These are phyloP conservation scores for Folsomia manolachei DNA, from an alignment of 2,888 invertebrate genomes.

Conservation along the genomic window DNA sequence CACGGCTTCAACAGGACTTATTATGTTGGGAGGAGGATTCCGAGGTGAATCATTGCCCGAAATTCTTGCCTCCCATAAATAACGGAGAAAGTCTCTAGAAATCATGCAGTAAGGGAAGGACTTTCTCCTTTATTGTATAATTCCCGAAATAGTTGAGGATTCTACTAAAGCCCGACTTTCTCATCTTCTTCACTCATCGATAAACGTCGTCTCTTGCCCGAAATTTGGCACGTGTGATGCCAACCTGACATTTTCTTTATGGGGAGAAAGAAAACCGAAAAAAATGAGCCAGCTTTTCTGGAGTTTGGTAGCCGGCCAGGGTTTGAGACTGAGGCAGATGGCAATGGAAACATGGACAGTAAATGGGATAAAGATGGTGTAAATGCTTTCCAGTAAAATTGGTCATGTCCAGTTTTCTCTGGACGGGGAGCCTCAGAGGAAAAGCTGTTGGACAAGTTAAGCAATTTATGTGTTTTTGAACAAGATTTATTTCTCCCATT, in stretches of 20 bases:
- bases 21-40: neutral
- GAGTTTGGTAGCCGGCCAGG: too few relatives aligned
- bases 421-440: too few relatives aligned
- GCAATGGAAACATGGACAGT: neutral
- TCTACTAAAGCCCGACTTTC: too few relatives aligned
- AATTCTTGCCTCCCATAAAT: neutral
- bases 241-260: neutral
- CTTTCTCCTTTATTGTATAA: too few relatives aligned
- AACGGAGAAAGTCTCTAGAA: neutral
- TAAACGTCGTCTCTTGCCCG: neutral
- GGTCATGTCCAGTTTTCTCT: neutral
- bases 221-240: neutral
- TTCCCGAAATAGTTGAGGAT: too few relatives aligned
- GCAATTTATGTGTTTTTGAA: neutral
- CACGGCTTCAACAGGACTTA: too few relatives aligned
- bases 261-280: neutral
- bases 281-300: neutral
- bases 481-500: neutral
- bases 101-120: neutral
- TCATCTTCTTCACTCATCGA: too few relatives aligned
- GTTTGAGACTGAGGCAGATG: too few relatives aligned
- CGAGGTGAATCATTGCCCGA: neutral
- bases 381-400: neutral
- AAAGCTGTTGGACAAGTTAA: neutral
- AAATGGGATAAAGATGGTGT: neutral